Base-by-base conservation (phyloP, 2,113 vertebrate species). In the pig (Sus scrofa) region DNA sequence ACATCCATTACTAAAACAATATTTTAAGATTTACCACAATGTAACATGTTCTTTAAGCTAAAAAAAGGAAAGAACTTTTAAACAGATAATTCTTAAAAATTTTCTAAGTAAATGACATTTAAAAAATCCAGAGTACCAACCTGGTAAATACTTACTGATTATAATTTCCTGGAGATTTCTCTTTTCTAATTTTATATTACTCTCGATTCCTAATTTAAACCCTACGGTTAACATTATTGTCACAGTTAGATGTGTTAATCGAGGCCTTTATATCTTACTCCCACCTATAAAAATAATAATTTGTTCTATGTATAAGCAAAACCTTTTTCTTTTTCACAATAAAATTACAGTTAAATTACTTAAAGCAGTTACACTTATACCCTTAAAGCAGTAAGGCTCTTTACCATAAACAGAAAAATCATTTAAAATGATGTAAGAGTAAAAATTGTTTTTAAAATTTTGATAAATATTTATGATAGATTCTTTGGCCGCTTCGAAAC, bases 361-460 rank as follows among this genome's bases (percentile, higher is more conserved):
- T 79, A 78, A 78, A 56, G 50, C 52, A n/a, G 30, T 78, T 78
- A 79, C 56, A 56, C n/a, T 79, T 58, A 58, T 32, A 84, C 13
- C 39, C 19, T 74, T 95, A 94, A 94, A 97, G 81, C 4, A 50
- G 12, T 39, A 68, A 77, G 10, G 3, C 12, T 94, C 7, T 71
- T 63, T 50, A 79, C 22, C 77, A 84, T 30, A 63, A 91, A 54
- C 27, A 86, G n/a, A 78, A 82, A 94, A 67, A 5, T 44, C 16
- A 84, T 81, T 94, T 79, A 32, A n/a, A 82, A 78, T 95, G 60
- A 74, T 39, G 16, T 87, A 34, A 77, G 7, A 58, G 3, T 58
- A 96, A 74, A 86, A 14, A 34, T 56, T 81, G 52, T 16, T 86
- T 89, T 90, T 82, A 67, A 86, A 71, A 70, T 93, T 88, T 96